Evolutionary conservation across 1,140 invertebrate genomes (phyloP).

Genomic region (Acromyrmex charruanus): DNA sequence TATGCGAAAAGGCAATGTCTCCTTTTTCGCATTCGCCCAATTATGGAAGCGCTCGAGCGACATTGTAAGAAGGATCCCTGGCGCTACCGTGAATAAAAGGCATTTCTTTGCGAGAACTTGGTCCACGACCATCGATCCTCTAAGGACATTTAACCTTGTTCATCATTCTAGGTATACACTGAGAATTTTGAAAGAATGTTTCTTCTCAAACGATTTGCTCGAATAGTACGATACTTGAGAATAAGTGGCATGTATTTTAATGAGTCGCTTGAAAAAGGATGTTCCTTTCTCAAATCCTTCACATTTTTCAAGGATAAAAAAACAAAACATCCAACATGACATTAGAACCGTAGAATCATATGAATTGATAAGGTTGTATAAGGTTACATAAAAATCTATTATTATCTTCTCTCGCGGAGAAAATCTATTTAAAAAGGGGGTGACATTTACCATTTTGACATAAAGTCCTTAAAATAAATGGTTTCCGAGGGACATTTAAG

Average conservation of each 20-base stretch:
- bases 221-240: constrained; percentile 44
- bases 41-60: constrained; percentile 70
- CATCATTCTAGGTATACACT: constrained; percentile 32
- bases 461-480: constrained; percentile 1
- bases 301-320: not conserved
- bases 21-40: constrained; percentile 72
- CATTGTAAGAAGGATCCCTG: constrained; percentile 64
- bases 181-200: constrained; percentile 21
- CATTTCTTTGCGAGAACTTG: constrained; percentile 47
- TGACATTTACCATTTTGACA: not conserved
- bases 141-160: constrained; percentile 63
- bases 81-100: constrained; percentile 66
- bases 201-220: not conserved
- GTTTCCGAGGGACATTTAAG: not conserved
- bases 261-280: not conserved
- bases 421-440: not conserved
- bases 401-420: not conserved
- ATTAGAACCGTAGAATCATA: not conserved
- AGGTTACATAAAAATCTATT: not conserved
- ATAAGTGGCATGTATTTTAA: constrained; percentile 49
- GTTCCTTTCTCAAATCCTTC: not conserved
- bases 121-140: constrained; percentile 37
- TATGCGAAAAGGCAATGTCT: constrained; percentile 63
- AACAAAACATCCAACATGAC: not conserved
- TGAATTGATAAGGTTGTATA: not conserved